Percentiles rank a stretch among this genome's conserved stretches.
phyloP scores from a whole-genome alignment of 2,113 vertebrate species.

The Stercorarius parasiticus region DNA sequence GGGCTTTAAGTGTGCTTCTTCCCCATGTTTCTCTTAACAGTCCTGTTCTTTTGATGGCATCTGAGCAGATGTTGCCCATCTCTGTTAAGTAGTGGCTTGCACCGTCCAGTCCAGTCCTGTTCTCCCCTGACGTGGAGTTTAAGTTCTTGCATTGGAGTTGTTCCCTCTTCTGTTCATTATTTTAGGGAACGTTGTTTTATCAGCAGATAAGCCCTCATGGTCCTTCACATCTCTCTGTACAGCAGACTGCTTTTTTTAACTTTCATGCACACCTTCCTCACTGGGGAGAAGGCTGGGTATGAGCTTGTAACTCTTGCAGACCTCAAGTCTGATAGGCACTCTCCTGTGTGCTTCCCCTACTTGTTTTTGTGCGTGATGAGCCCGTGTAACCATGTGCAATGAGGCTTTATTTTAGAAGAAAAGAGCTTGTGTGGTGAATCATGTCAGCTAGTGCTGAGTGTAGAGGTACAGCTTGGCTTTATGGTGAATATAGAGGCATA shows the following conservation, averaged over 20 bases:
- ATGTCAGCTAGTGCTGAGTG: not conserved
- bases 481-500: not conserved
- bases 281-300: not conserved
- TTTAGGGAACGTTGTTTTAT: not conserved
- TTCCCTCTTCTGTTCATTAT: not conserved
- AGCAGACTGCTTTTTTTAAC: not conserved
- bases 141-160: not conserved
- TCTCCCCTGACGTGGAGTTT: not conserved
- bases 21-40: not conserved
- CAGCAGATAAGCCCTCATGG: not conserved
- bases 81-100: not conserved
- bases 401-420: not conserved
- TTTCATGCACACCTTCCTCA: not conserved
- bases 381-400: not conserved
- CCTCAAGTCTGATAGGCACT: not conserved
- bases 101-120: rapidly evolving
- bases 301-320: not conserved
- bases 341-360: not conserved
- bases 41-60: not conserved
- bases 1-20: not conserved
- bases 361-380: not conserved
- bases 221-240: not conserved
- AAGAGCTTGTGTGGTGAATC: not conserved
- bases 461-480: not conserved
- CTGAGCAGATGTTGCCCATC: conserved; percentile 8